Evolutionary conservation across 92 coral and sea anemone species (phyloP), one percentile per base, ranked within the genome.

Genomic region (Siderastrea siderea): DNA sequence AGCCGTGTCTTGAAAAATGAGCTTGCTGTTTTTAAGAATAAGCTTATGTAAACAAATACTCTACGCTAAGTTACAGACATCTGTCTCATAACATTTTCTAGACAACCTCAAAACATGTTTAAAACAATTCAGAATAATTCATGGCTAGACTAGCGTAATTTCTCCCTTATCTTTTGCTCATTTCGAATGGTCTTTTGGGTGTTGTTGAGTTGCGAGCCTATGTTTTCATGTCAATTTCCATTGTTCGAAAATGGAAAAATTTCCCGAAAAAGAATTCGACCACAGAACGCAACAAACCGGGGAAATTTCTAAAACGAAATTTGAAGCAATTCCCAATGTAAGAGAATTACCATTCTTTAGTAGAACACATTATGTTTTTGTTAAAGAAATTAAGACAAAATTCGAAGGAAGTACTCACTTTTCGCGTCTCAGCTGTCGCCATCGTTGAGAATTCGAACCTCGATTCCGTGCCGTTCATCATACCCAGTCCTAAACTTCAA

Each of bases 341-440:
- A 65, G 48, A 84, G 65, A 71, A 48, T 83, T 26, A 26, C 10
- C 43, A 17, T 38, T 74, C 80, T 74, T 61, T 62, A 16, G 7
- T 50, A 49, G 61, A 60, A 84, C 80, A 84, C 71, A 75, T 74
- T 16, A 63, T 58, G 71, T 74, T 81, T 90, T 90, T 78, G 57
- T 68, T 74, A 72, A 63, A 38, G 89, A 93, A 95, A 93, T 85
- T 83, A 93, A 87, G 73, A 88, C 88, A 91, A 90, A 94, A 95
- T 90, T 93, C 92, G 92, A 81, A 89, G 90, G 88, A 88, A 95
- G 79, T 95, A 95, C 98, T 95, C 94, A 95, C 98, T 85, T 89
- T 91, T 91, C 75, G 98, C 98, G 98, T 95, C 96, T 95, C 98
- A 95, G 98, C 98, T 95, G 98, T 95, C 98, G 98, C 98, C 98